These are phyloP conservation scores for Hycleus phaleratus DNA, from an alignment of 1,140 invertebrate species.

Conservation along the genomic window DNA sequence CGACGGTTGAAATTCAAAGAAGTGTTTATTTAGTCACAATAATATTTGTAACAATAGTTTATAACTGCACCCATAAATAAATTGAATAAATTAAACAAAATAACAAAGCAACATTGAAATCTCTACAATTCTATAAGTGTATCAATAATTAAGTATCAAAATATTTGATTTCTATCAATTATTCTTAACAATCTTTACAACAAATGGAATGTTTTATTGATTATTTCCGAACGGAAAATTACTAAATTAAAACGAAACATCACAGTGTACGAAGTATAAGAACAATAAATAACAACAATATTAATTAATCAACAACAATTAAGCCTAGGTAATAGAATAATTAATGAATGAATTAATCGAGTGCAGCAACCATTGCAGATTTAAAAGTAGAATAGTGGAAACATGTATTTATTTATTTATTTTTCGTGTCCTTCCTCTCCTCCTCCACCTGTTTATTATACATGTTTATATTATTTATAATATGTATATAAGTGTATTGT, in stretches of 20 bases:
- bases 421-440: not conserved
- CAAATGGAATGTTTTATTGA: constrained; percentile 21
- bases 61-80: constrained; percentile 32
- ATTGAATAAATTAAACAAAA: constrained; percentile 6
- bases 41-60: constrained; percentile 36
- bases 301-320: not conserved
- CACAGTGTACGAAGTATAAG: not conserved
- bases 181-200: not conserved
- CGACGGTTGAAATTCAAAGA: constrained; percentile 22
- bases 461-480: not conserved
- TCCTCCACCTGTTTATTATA: not conserved
- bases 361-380: constrained; percentile 31
- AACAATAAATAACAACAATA: not conserved
- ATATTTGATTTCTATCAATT: constrained; percentile 3
- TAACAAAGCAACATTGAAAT: constrained; percentile 17
- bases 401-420: not conserved
- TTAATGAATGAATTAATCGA: constrained; percentile 1
- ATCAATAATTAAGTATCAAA: constrained; percentile 25
- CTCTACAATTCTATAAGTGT: not conserved
- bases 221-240: not conserved
- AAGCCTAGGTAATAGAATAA: not conserved
- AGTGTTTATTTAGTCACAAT: constrained; percentile 38
- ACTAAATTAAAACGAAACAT: not conserved
- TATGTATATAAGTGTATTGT: constrained; percentile 23
- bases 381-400: constrained; percentile 16